Evolutionary conservation across 1,140 invertebrate species (phyloP).

Genomic region (Drosophila sturtevanti): DNA sequence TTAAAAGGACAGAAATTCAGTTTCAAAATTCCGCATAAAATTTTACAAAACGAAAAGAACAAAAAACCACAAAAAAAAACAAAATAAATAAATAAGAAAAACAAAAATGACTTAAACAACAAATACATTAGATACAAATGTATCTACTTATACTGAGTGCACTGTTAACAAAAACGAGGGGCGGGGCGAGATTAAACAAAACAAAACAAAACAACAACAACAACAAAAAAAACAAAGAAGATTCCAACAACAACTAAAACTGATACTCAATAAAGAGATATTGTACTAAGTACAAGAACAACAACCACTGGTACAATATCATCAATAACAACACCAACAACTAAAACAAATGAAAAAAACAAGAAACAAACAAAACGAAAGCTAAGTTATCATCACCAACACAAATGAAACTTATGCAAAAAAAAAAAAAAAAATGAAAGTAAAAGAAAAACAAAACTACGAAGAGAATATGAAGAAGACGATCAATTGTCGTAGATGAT

Average conservation of each 20-base stretch:
- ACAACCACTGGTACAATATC: slow-evolving; percentile 9
- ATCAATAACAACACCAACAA: slow-evolving; percentile 29
- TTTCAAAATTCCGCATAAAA: slow-evolving; percentile 77
- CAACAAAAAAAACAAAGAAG: slow-evolving; percentile 25
- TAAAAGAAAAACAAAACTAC: slow-evolving; percentile 26
- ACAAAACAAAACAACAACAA: slow-evolving; percentile 43
- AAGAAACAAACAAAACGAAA: slow-evolving; percentile 5
- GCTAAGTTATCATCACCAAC: slow-evolving; percentile 39
- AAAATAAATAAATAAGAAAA: no score
- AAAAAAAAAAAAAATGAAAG: slow-evolving; percentile 12
- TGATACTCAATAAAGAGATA: slow-evolving; percentile 41
- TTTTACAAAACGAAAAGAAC: slow-evolving; percentile 59
- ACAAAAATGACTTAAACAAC: slow-evolving; percentile 29
- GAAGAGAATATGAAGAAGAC: slow-evolving; percentile 28
- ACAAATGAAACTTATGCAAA: slow-evolving; percentile 67
- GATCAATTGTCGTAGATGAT: slow-evolving; percentile 18
- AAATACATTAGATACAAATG: slow-evolving; percentile 38
- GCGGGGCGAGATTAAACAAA: slow-evolving; percentile 82
- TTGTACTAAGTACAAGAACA: slow-evolving; percentile 18
- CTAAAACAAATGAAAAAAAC: slow-evolving; percentile 35
- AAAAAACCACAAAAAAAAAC: slow-evolving; percentile 54
- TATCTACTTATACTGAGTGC: slow-evolving; percentile 81
- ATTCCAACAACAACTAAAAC: slow-evolving; percentile 26
- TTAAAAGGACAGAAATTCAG: slow-evolving; percentile 77
- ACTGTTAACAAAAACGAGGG: slow-evolving; percentile 78